Percentiles rank a stretch among this genome's conserved stretches.
Evolutionary conservation across 2,888 invertebrate genomes (phyloP).

Genomic region (Drosophila neotestacea): DNA sequence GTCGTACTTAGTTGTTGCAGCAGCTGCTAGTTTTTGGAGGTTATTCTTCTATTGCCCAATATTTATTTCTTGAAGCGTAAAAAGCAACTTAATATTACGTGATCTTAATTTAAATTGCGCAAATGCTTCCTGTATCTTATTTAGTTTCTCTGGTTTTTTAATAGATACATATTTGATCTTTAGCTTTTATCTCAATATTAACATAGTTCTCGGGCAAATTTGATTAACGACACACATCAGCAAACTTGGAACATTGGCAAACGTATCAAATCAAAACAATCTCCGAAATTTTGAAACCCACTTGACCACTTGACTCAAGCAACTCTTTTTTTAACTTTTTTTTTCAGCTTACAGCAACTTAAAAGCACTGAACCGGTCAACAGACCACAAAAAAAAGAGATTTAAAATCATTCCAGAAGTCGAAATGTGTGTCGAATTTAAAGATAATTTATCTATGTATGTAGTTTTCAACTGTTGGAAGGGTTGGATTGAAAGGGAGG

Average conservation of each 20-base stretch:
- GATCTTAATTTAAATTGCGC: constrained; percentile 33
- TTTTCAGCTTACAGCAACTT: constrained; percentile 13
- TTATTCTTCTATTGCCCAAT: constrained; percentile 58
- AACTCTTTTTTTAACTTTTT: neutral
- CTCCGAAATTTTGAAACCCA: constrained; percentile 22
- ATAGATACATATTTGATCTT: neutral
- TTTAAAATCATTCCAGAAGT: constrained; percentile 25
- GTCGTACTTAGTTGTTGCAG: constrained; percentile 21
- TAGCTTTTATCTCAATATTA: neutral
- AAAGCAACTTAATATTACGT: constrained; percentile 35
- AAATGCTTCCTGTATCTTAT: constrained; percentile 45
- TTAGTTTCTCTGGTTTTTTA: neutral
- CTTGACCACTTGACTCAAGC: constrained; percentile 33
- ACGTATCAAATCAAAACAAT: constrained; percentile 18
- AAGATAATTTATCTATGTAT: constrained; percentile 11
- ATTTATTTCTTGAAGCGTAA: constrained; percentile 50
- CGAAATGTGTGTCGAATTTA: constrained; percentile 33
- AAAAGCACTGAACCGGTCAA: constrained; percentile 48
- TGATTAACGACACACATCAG: constrained; percentile 19
- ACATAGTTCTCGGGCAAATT: constrained; percentile 4
- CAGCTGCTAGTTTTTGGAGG: constrained; percentile 49
- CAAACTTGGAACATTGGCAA: constrained; percentile 2
- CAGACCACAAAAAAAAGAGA: constrained; percentile 22
- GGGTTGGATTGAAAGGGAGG: no score
- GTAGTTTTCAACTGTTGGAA: constrained; percentile 19